These are phyloP conservation scores for Rhynchomys soricoides DNA, from an alignment of 2,113 vertebrate genomes.

Conservation along the genomic window DNA sequence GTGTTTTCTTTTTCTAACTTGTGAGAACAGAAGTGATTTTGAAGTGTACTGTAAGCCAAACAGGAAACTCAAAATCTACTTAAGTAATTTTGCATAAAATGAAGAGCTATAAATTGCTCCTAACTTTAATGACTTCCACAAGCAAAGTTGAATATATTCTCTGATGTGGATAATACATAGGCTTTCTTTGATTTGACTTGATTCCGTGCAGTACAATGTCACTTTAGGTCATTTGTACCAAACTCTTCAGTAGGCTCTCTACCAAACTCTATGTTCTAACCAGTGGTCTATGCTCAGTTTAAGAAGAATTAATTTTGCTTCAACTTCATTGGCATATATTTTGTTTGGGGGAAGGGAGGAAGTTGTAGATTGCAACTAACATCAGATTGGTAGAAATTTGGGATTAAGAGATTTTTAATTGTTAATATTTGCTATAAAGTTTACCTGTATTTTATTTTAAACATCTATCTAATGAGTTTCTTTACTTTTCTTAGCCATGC, in stretches of 20 bases:
- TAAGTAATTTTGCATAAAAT: not conserved
- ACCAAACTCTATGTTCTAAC: not conserved
- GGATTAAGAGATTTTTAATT: not conserved
- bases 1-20: not conserved
- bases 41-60: not conserved
- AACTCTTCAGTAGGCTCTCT: not conserved
- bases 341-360: fast-evolving
- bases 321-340: not conserved
- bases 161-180: not conserved
- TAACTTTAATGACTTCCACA: not conserved
- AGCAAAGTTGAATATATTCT: not conserved
- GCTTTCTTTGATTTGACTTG: not conserved
- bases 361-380: not conserved
- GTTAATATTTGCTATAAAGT: not conserved
- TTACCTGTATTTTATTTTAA: not conserved
- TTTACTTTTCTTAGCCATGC: not conserved
- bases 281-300: not conserved
- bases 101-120: not conserved
- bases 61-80: not conserved
- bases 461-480: not conserved
- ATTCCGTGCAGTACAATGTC: not conserved
- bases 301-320: not conserved
- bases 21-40: not conserved
- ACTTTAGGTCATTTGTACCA: not conserved
- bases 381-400: not conserved